Base-by-base conservation (phyloP, 1,140 invertebrate genomes). In the Zaprionus ornatus region DNA sequence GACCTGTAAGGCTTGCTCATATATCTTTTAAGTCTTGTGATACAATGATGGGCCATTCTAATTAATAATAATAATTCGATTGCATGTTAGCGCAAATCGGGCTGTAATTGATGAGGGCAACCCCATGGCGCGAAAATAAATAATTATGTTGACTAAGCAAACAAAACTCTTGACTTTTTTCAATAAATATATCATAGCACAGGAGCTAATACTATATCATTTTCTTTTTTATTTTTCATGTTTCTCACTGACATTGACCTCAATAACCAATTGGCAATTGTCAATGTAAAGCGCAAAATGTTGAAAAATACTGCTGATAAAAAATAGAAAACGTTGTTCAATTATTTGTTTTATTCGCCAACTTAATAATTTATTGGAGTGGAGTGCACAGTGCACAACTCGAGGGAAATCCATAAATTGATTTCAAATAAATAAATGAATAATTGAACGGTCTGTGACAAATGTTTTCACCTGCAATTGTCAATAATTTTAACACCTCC, bases 1-100 rank as follows among this genome's bases (percentile, higher is more conserved):
- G 40, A 52, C 40, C 35, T 69, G 57, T 35, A 55, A 13, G 40
- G 42, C 13, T 19, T 21, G 17, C 40, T 23, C 56, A 75, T 77
- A 80, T 80, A 84, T 79, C 74, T 74, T 80, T 83, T 87, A 87
- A 88, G 84, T 83, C 84, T 87, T 84, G 84, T 88, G 84, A 83
- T 83, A 74, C 73, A 50, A 87, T 87, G 83, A 83, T 83, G 84
- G 84, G 66, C 83, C 84, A 87, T 78, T 87, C 59, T 71, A 70
- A 75, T 75, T 75, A 75, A 75, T 75, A 84, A 80, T 83, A 84
- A 84, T 83, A 83, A 88, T 83, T 87, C 84, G 70, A 87, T 87
- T 88, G 84, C 84, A 56, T 79, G 69, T 45, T 85, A 27, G 61
- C 75, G 60, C 55, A 56, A 67, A 80, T 70, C 54, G 64, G 60